Base-by-base conservation (phyloP, 1,140 invertebrate genomes). In the Diorhabda sublineata region DNA sequence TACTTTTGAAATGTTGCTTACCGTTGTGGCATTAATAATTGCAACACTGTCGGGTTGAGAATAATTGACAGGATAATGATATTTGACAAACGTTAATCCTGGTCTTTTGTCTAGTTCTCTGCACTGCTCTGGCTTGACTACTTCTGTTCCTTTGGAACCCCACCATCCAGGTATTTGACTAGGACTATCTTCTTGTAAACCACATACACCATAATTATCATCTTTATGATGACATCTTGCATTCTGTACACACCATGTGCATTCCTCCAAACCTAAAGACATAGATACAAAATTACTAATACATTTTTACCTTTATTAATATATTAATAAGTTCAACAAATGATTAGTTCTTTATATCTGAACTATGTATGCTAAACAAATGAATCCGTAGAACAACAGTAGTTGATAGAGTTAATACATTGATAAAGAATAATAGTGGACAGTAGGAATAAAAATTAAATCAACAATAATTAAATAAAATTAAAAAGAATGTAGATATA, bases 211-310 rank as follows among this genome's bases (percentile, higher is more conserved):
- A 73, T 91, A 92, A 80, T 91, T 93, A 81, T 93, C 91, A 77
- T 94, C 90, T 75, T 90, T 90, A 74, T 92, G 90, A 80, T 95
- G 93, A 80, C 95, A 96, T n/a, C 89, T 84, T 0, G 92, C 92
- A 77, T 95, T 95, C 79, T 96, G 93, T 1, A 96, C 94, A 80
- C 94, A 96, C 95, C 95, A 97, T 41, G 89, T 92, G 81, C 95
- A 97, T 64, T 92, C 89, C 56, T 90, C 89, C 2, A 92, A 81
- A 3, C 87, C 75, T 60, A 52, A n/a, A 41, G 8, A 44, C 7
- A 52, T 8, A 52, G 47, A 52, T 26, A 26, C 26, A 26, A 26
- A 52, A 52, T 52, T 52, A 52, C 4, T 52, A 9, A 6, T 52
- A 52, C 5, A 52, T 52, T 52, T 6, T 52, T 52, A 5, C 45